Base-by-base conservation (phyloP, 2,113 vertebrate genomes). In the Percina caprodes region DNA sequence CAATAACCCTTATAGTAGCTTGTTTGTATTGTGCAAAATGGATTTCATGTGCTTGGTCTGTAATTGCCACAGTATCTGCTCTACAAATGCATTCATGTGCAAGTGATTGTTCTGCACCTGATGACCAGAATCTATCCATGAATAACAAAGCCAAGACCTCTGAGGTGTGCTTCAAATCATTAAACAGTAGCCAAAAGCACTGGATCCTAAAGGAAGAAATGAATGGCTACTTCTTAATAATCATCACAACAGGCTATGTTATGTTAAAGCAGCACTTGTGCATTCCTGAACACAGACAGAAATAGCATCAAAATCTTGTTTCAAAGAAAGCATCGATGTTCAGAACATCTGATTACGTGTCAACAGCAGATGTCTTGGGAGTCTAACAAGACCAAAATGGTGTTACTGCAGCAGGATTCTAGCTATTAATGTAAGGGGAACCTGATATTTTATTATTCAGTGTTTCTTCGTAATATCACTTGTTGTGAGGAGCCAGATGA, bases 351-450 rank as follows among this genome's bases (percentile, higher is more conserved):
- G 82, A 91, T 61, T 76, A 60, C 5, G 67, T 87, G 90, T 82
- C 84, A 92, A 90, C 73, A 86, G 79, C 84, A 91, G 89, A 91
- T 83, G 75, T 85, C 80, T 72, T 16, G 51, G 23, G 65, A 67
- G 63, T 76, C 74, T 78, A 78, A 84, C 59, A 39, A 52, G 72
- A 88, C 70, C 23, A 69, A 69, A 79, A 80, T 54, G 54, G 89
- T 85, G 87, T 82, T 83, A 76, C 65, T 79, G 86, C 74, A 76
- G 72, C 72, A 71, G 45, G 18, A 49, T 42, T 83, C 61, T 70
- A 72, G 59, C 72, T 69, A 60, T 59, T 79, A 80, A 81, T 66
- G 63, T 39, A 80, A 87, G 83, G 49, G 77, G 49, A 89, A 73
- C 39, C 63, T 78, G 30, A 74, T 84, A 54, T 70, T 42, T 72